A percentile compares a stretch with the other conserved stretches of the same genome.
Evolutionary conservation across 2,888 invertebrate species (phyloP).

Genomic region (Meganola albula): DNA sequence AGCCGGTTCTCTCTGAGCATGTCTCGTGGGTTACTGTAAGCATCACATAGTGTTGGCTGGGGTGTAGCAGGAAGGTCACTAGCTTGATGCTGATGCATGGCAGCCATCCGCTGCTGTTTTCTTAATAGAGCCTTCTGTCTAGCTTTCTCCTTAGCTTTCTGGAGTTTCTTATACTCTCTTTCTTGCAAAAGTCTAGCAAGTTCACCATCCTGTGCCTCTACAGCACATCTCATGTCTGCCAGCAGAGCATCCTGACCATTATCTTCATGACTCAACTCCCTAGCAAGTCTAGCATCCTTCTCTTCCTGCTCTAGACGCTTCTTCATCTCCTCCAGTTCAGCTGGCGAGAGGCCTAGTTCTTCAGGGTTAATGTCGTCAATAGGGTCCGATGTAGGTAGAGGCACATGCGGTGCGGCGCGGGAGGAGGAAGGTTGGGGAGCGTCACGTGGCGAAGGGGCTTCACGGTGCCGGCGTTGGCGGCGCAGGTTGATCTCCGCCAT

Average conservation of each 20-base stretch:
- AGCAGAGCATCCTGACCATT: conserved; percentile 56
- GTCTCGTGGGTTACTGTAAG: conserved; percentile 67
- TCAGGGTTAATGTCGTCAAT: conserved; percentile 46
- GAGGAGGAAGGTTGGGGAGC: conserved; percentile 55
- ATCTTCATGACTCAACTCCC: conserved; percentile 57
- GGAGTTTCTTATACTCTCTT: conserved; percentile 67
- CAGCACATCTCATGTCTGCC: conserved; percentile 69
- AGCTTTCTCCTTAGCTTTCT: conserved; percentile 68
- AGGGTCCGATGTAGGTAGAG: conserved; percentile 25
- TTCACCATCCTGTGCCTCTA: conserved; percentile 70
- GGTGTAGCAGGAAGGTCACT: conserved; percentile 25
- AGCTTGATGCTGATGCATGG: conserved; percentile 34
- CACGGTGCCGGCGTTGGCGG: conserved; percentile 51
- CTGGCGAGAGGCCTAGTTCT: conserved; percentile 58
- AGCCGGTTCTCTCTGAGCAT: conserved; percentile 59
- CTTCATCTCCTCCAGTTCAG: conserved; percentile 61
- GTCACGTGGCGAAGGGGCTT: conserved; percentile 40
- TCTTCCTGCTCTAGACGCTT: conserved; percentile 65
- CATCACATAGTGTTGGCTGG: conserved; percentile 61
- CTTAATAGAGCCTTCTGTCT: conserved; percentile 66
- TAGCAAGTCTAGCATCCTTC: conserved; percentile 58
- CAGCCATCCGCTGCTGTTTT: conserved; percentile 57
- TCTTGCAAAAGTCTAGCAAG: conserved; percentile 65
- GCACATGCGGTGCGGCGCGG: conserved; percentile 37
- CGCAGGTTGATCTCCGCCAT: conserved; percentile 70